Evolutionary conservation across 2,113 vertebrate genomes (phyloP).

Genomic region (Terrapene triunguis): DNA sequence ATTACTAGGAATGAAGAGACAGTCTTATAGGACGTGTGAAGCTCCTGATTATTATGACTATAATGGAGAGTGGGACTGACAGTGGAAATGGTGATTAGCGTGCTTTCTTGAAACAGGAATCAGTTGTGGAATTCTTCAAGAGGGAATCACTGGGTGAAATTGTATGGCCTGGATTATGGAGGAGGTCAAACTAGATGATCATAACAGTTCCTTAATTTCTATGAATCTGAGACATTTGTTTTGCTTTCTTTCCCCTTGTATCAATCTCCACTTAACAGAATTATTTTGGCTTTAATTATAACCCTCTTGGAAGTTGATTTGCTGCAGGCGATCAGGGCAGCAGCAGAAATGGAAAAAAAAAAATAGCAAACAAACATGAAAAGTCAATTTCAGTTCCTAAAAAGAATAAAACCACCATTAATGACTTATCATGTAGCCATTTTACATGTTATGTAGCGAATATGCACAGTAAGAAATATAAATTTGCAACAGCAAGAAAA

Average conservation of each 20-base stretch:
- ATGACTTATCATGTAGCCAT: not conserved
- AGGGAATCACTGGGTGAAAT: not conserved
- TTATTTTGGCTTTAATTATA: not conserved
- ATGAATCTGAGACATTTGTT: not conserved
- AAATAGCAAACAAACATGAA: not conserved
- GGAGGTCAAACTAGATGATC: not conserved
- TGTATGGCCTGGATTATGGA: not conserved
- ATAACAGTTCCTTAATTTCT: not conserved
- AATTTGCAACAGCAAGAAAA: not conserved
- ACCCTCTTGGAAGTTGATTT: slow-evolving; percentile 27
- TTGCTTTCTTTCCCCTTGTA: not conserved
- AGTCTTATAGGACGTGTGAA: not conserved
- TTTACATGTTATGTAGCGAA: not conserved
- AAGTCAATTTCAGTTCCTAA: not conserved
- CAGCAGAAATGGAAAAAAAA: not conserved
- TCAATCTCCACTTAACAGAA: not conserved
- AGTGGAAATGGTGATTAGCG: not conserved
- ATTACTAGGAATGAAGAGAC: not conserved
- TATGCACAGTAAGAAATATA: not conserved
- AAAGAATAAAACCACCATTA: not conserved
- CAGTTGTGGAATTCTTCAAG: not conserved
- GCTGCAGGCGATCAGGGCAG: slow-evolving; percentile 29
- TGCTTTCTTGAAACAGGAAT: not conserved
- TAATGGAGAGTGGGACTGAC: rapidly evolving
- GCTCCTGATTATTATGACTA: not conserved